Conservation (phyloP, 2,113 vertebrate species). For the Eulacestoma nigropectus region DNA sequence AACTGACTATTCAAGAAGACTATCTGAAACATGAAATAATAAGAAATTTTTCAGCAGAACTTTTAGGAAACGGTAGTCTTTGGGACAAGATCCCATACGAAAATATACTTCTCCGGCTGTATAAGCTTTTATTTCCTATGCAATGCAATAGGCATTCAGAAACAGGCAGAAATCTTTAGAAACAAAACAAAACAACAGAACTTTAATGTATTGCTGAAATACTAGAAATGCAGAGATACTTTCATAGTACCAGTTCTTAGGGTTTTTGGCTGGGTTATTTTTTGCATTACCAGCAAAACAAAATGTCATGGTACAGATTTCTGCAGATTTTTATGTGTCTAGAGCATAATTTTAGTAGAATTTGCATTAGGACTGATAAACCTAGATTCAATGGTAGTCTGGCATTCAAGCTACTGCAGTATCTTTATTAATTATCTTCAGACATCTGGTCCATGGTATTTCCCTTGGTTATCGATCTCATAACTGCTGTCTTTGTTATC, state of each 20-base stretch:
- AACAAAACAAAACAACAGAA: background rate
- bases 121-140: background rate
- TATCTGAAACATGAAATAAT: background rate
- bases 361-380: background rate
- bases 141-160: background rate
- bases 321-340: background rate
- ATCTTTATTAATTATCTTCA: background rate
- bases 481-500: background rate
- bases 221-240: background rate
- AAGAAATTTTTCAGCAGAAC: background rate
- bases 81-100: background rate
- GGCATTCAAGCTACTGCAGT: background rate
- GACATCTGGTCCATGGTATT: background rate
- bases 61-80: background rate
- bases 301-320: background rate
- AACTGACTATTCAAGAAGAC: background rate
- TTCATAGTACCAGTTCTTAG: background rate
- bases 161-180: background rate
- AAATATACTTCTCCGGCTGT: background rate
- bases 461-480: background rate
- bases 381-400: background rate
- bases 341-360: background rate
- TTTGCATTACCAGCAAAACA: background rate
- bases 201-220: background rate
- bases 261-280: fast-evolving